These are phyloP conservation scores for Porites cylindrica DNA, from an alignment of 92 coral and sea anemone species.

Conservation along the genomic window DNA sequence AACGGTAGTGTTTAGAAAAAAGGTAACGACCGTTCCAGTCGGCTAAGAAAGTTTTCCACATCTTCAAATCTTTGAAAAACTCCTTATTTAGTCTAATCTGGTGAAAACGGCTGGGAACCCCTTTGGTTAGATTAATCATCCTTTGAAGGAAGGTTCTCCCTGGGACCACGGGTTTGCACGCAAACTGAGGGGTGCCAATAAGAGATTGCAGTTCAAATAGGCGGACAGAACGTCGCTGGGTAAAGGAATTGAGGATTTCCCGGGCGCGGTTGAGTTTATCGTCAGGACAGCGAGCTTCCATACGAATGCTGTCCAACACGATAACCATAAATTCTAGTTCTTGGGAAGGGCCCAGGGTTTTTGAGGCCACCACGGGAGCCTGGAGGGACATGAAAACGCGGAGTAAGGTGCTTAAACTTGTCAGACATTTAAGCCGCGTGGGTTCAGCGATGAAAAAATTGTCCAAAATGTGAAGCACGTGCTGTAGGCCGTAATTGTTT, in stretches of 20 bases:
- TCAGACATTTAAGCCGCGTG: background rate
- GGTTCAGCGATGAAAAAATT: constrained; percentile 37
- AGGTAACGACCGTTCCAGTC: too few relatives aligned
- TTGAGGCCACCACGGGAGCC: background rate
- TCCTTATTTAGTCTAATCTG: constrained; percentile 39
- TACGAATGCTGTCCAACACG: background rate
- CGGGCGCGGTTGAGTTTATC: constrained; percentile 39
- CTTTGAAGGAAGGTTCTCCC: constrained; percentile 66
- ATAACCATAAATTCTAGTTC: constrained; percentile 48
- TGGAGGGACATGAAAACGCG: too few relatives aligned
- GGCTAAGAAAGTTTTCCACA: constrained; percentile 52
- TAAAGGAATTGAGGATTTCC: background rate
- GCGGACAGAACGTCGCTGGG: background rate
- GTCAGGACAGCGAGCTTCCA: constrained; percentile 55
- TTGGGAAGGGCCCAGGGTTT: constrained; percentile 20
- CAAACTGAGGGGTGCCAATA: constrained; percentile 51
- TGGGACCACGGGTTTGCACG: constrained; percentile 53
- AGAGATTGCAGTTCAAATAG: constrained; percentile 59
- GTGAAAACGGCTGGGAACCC: constrained; percentile 43
- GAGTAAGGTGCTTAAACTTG: too few relatives aligned
- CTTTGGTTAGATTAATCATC: constrained; percentile 58
- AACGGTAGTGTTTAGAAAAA: constrained; percentile 17
- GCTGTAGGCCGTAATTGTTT: constrained; percentile 50
- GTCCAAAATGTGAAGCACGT: constrained; percentile 17
- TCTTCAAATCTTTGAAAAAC: constrained; percentile 53